A percentile compares a stretch with the other conserved stretches of the same genome.
Conservation (phyloP, 2,888 invertebrate species). For the Leptopilina syphax region DNA sequence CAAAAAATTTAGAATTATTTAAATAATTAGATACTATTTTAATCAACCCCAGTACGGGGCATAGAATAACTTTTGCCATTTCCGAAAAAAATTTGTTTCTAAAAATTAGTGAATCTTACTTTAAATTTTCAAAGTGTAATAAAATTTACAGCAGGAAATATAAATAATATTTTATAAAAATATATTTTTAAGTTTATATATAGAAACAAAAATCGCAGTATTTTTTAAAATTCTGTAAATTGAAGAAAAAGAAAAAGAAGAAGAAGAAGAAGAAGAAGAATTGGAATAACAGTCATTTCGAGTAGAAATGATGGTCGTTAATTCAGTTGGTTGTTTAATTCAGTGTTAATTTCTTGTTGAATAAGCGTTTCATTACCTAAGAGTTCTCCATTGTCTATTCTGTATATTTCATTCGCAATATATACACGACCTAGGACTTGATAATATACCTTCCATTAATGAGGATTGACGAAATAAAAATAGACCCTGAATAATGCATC, state of each 20-base stretch:
- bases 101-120: too few relatives aligned
- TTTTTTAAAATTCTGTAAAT: too few relatives aligned
- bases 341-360: constrained; percentile 9
- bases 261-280: neutral
- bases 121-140: too few relatives aligned
- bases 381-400: constrained; percentile 4
- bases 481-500: constrained; percentile 21
- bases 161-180: too few relatives aligned
- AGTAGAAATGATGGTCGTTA: neutral
- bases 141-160: too few relatives aligned
- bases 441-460: neutral
- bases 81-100: too few relatives aligned
- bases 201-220: too few relatives aligned
- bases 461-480: constrained; percentile 13
- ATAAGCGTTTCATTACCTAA: constrained; percentile 10
- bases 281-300: neutral
- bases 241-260: neutral
- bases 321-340: neutral
- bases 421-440: constrained; percentile 7
- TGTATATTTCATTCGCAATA: constrained; percentile 3
- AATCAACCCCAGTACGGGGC: too few relatives aligned
- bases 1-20: too few relatives aligned
- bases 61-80: too few relatives aligned
- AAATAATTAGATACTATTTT: too few relatives aligned
- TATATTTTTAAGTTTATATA: too few relatives aligned